Conservation (phyloP, 2,113 vertebrate genomes). For the Phylloscopus whistleri region DNA sequence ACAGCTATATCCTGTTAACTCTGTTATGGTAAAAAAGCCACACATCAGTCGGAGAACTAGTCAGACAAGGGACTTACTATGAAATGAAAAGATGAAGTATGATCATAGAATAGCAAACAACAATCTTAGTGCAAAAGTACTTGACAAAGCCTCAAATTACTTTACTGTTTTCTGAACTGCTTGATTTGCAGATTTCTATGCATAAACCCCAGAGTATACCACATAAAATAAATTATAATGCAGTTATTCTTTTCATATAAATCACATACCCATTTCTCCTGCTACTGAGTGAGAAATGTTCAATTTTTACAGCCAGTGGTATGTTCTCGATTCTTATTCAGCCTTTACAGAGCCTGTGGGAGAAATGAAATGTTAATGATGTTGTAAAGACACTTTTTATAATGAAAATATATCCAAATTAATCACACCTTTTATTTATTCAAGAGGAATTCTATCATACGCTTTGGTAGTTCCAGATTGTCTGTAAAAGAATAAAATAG, state of each 20-base stretch:
- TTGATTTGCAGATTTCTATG: not conserved
- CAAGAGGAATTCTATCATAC: not conserved
- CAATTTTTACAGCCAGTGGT: not conserved
- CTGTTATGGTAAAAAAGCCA: not conserved
- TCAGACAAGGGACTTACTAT: not conserved
- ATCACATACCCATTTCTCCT: not conserved
- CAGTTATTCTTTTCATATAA: not conserved
- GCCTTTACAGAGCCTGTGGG: not conserved
- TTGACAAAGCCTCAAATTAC: not conserved
- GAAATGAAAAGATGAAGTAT: not conserved
- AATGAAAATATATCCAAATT: constrained; percentile 24
- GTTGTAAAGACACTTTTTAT: constrained; percentile 18
- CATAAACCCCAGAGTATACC: not conserved
- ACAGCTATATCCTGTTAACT: not conserved
- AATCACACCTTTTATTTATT: not conserved
- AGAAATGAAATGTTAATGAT: constrained; percentile 29
- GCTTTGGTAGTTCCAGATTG: not conserved
- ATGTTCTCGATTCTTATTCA: not conserved
- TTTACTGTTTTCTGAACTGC: not conserved
- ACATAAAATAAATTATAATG: not conserved
- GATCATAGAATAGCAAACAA: not conserved
- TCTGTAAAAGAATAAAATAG: not conserved
- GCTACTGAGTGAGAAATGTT: not conserved
- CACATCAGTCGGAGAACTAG: not conserved
- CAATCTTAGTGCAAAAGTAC: not conserved